These are phyloP conservation scores for Stomatorhinus ivindoensis DNA, from an alignment of 2,113 vertebrate genomes.

Conservation along the genomic window DNA sequence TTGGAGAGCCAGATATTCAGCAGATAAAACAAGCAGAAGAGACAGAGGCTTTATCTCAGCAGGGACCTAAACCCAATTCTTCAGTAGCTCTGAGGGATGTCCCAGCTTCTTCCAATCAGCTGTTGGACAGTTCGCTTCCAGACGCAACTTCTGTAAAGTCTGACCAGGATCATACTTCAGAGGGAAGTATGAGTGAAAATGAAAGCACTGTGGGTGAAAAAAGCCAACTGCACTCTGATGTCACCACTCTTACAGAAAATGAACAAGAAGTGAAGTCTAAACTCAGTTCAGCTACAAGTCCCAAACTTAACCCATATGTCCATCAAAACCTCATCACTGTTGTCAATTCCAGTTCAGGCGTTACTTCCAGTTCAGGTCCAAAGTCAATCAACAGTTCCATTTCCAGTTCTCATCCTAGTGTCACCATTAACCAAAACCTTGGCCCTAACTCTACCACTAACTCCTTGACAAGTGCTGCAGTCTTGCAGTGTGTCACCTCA, in stretches of 20 bases:
- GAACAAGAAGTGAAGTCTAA: conserved; percentile 48
- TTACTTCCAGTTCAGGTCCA: conserved; percentile 3
- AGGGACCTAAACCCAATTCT: conserved; percentile 62
- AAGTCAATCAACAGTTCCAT: conserved; percentile 29
- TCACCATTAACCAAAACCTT: conserved; percentile 31
- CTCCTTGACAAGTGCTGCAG: conserved; percentile 55
- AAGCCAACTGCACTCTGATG: conserved; percentile 37
- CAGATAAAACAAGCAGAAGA: conserved; percentile 46
- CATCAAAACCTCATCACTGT: conserved; percentile 34
- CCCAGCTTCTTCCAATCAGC: conserved; percentile 86
- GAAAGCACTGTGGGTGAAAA: conserved; percentile 43
- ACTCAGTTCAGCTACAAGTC: conserved; percentile 28
- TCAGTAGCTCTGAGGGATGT: conserved; percentile 73
- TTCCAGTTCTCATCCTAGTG: conserved; percentile 32
- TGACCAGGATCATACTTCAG: conserved; percentile 35
- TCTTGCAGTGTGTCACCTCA: conserved; percentile 74
- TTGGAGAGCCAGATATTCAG: conserved; percentile 65
- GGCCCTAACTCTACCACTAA: conserved; percentile 53
- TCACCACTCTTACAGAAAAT: conserved; percentile 24
- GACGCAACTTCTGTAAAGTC: conserved; percentile 64
- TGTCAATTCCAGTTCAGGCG: conserved; percentile 27
- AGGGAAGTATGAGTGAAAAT: conserved; percentile 42
- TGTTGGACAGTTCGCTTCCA: conserved; percentile 79
- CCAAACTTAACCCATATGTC: conserved; percentile 28
- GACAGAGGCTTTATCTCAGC: conserved; percentile 40